These are phyloP conservation scores for Sycobia sp. DNA, from an alignment of 1,140 invertebrate genomes.

Conservation along the genomic window DNA sequence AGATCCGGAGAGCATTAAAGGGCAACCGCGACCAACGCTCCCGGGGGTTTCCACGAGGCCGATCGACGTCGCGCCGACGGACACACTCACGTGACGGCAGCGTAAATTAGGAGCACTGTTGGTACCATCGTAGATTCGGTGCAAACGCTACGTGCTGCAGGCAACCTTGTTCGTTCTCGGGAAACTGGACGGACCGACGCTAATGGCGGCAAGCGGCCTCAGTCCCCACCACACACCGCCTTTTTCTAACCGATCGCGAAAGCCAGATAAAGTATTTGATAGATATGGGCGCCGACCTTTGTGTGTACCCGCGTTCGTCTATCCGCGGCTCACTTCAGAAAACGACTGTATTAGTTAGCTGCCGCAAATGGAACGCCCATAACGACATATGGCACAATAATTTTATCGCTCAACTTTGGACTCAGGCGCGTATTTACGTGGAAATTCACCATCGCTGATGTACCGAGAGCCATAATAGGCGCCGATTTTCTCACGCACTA, in stretches of 20 bases:
- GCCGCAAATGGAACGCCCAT: slow-evolving; percentile 42
- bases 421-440: slow-evolving; percentile 23
- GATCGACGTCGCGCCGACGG: neutral
- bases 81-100: slow-evolving; percentile 1
- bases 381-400: slow-evolving; percentile 45
- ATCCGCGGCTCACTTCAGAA: too few species aligned
- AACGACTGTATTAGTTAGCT: slow-evolving; percentile 22
- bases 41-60: neutral
- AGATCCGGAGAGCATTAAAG: neutral
- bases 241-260: too few species aligned
- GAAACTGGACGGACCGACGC: slow-evolving; percentile 32
- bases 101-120: slow-evolving; percentile 17
- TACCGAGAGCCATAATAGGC: slow-evolving; percentile 26
- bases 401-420: slow-evolving; percentile 38
- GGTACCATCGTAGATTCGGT: slow-evolving; percentile 31
- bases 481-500: slow-evolving; percentile 32
- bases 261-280: too few species aligned
- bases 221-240: too few species aligned
- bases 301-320: too few species aligned
- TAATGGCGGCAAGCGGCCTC: slow-evolving; percentile 35
- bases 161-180: slow-evolving; percentile 11
- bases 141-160: slow-evolving; percentile 31
- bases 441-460: slow-evolving; percentile 32
- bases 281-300: too few species aligned
- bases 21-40: neutral